phyloP scores from a whole-genome alignment of 2,888 invertebrate species.

The Hofmannophila pseudospretella region DNA sequence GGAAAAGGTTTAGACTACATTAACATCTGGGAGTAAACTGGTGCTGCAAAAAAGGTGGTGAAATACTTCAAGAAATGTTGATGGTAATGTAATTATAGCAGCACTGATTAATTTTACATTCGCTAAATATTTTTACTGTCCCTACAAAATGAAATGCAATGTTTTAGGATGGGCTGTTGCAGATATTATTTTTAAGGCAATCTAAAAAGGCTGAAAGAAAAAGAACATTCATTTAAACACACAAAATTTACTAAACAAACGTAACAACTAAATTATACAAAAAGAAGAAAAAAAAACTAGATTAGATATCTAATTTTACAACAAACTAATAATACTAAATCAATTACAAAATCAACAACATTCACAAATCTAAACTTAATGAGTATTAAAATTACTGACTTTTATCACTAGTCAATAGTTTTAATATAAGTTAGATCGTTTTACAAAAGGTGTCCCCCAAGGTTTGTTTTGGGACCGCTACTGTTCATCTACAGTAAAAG shows the following conservation, averaged over 20 bases:
- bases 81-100: no score
- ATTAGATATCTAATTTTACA: neutral
- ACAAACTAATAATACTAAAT: neutral
- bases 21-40: no score
- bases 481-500: neutral
- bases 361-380: constrained; percentile 1
- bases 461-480: neutral
- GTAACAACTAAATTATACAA: neutral
- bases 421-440: no score
- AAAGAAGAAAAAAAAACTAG: neutral
- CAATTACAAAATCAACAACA: neutral
- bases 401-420: neutral
- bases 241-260: constrained; percentile 3
- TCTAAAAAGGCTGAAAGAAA: neutral
- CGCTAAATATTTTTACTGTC: no score
- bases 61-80: no score
- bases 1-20: no score
- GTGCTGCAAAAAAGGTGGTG: no score
- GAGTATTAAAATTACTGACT: neutral
- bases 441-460: neutral
- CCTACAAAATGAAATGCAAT: no score
- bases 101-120: no score
- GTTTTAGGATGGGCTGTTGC: no score
- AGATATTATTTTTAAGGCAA: no score
- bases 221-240: neutral